Evolutionary conservation across 1,140 invertebrate genomes (phyloP), one percentile per base, ranked within the genome.

Genomic region (Araneus ventricosus): DNA sequence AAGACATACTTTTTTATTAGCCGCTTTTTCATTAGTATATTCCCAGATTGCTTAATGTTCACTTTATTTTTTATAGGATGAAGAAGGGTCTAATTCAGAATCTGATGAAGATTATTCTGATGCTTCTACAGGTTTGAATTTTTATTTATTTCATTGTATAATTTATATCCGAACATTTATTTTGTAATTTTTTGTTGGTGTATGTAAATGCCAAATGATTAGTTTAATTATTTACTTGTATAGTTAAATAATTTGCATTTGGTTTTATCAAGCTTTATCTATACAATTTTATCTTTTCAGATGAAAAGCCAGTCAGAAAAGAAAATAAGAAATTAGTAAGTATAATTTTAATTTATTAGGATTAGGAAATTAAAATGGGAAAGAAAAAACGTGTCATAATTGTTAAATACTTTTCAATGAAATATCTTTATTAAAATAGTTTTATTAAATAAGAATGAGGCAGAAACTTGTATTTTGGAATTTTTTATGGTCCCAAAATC

Each of bases 301-400:
- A 75, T 30, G 70, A 37, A 75, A 75, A 75, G 1, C 4, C 70
- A 52, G 14, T 22, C 41, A 24, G 45, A 45, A 41, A 45, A n/a
- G 80, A 84, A 84, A 84, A 24, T 52, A 84, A 84, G 27, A 84
- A 45, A 5, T 27, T 45, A 14, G 39, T 84, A 52, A 84, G 80
- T 27, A 3, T 52, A 52, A 14, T 52, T 52, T 52, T 17, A 52
- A 52, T 52, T 52, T 52, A 17, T 52, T 52, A 52, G 17, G n/a
- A n/a, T n/a, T n/a, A n/a, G n/a, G n/a, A n/a, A n/a, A n/a, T n/a
- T n/a, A n/a, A n/a, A n/a, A n/a, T n/a, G n/a, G n/a, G n/a, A n/a
- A n/a, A n/a, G n/a, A n/a, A n/a, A n/a, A n/a, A n/a, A n/a, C n/a
- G n/a, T n/a, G n/a, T n/a, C n/a, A n/a, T n/a, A n/a, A n/a, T n/a